Evolutionary conservation across 2,797 vertebrate species (phyloP).

Genomic region (Coreius guichenoti): DNA sequence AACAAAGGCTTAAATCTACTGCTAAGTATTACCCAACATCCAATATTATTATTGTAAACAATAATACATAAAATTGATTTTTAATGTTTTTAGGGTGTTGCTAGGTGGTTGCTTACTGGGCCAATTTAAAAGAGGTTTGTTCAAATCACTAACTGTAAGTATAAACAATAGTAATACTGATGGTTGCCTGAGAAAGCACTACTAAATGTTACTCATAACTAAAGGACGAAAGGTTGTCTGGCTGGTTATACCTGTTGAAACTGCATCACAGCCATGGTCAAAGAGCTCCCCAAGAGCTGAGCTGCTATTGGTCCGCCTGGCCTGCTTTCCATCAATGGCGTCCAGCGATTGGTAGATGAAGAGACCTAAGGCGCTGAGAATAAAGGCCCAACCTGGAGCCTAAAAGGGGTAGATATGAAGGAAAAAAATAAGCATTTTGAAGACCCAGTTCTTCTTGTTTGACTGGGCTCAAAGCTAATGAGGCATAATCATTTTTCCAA

Average conservation of each 20-base stretch:
- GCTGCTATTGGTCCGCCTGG: conserved; percentile 93
- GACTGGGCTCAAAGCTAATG: not conserved
- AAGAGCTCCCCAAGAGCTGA: conserved; percentile 96
- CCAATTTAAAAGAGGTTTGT: not conserved
- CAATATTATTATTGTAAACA: not conserved
- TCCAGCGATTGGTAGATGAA: conserved; percentile 98
- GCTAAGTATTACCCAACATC: not conserved
- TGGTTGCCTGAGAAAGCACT: not conserved
- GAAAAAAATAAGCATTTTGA: not conserved
- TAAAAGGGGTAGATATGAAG: conserved; percentile 67
- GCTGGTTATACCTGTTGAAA: conserved; percentile 89
- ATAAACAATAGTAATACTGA: not conserved
- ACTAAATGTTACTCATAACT: not conserved
- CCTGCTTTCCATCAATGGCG: conserved; percentile 98
- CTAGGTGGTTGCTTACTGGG: not conserved
- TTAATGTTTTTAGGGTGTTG: not conserved
- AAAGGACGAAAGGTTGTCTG: not conserved
- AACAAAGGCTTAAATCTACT: not conserved
- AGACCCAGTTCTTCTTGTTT: conserved; percentile 29
- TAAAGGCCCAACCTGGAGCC: conserved; percentile 90
- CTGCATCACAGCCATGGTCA: conserved; percentile 96
- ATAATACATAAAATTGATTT: not conserved
- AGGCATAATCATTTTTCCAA: not conserved
- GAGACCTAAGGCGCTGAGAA: conserved; percentile 89
- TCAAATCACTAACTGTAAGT: not conserved